A percentile compares a stretch with the other conserved stretches of the same genome.
phyloP scores from a whole-genome alignment of 2,113 vertebrate genomes.

The Agelaius tricolor region DNA sequence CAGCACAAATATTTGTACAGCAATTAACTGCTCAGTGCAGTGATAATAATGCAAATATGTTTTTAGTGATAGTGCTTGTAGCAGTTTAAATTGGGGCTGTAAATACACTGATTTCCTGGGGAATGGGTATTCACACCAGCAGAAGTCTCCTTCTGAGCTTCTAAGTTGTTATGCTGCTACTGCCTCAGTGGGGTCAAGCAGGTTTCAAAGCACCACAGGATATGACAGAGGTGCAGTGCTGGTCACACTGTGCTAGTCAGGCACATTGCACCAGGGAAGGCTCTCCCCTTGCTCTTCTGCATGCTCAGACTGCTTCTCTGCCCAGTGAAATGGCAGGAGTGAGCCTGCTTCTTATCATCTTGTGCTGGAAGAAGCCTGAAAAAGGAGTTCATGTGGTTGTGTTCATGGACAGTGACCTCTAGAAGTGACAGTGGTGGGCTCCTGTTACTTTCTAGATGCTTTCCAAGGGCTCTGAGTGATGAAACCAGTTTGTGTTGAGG shows the following conservation, averaged over 20 bases:
- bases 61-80: background rate
- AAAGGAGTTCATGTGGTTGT: background rate
- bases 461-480: background rate
- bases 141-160: background rate
- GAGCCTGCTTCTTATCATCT: background rate
- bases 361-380: background rate
- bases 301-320: background rate
- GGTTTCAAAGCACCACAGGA: background rate
- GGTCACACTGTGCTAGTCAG: background rate
- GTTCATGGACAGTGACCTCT: background rate
- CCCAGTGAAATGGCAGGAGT: background rate
- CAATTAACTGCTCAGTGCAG: background rate
- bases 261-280: background rate
- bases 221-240: background rate
- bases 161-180: background rate
- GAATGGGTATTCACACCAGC: background rate
- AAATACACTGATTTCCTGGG: background rate
- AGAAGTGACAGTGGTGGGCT: background rate
- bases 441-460: background rate
- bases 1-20: constrained; percentile 35
- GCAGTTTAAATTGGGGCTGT: background rate
- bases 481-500: background rate
- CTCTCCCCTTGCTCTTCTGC: background rate
- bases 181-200: background rate
- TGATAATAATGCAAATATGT: constrained; percentile 1